Evolutionary conservation across 2,797 vertebrate genomes (phyloP).

Genomic region (Glyptemys insculpta): DNA sequence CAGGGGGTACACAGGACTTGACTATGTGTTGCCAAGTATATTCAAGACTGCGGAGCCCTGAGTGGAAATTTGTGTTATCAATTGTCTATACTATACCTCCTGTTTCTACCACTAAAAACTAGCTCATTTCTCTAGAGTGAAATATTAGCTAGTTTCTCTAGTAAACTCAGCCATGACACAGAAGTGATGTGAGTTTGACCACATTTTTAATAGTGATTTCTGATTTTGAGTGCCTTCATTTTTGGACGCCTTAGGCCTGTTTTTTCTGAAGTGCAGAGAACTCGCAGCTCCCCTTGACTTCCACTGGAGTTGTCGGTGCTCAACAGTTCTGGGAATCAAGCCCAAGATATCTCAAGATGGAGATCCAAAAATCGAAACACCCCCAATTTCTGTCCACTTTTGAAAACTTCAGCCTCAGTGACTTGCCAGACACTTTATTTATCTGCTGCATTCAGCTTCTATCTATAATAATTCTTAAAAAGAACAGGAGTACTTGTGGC

Average conservation of each 20-base stretch:
- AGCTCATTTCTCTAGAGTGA: background rate
- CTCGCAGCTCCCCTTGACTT: background rate
- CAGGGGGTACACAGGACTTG: background rate
- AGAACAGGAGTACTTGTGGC: too few species aligned
- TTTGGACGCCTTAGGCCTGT: background rate
- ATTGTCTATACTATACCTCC: background rate
- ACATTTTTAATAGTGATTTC: background rate
- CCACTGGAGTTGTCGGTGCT: background rate
- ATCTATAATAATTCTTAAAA: background rate
- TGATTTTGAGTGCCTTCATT: background rate
- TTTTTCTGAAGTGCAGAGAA: background rate
- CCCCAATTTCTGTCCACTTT: background rate
- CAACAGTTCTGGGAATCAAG: background rate
- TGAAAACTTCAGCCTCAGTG: background rate
- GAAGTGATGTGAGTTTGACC: background rate
- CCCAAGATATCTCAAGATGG: fast-evolving
- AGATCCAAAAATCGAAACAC: background rate
- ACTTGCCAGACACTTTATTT: background rate
- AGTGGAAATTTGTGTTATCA: background rate
- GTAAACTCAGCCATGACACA: background rate
- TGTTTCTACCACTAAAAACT: background rate
- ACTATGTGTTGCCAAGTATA: background rate
- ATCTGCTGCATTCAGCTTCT: background rate
- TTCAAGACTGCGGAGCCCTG: background rate
- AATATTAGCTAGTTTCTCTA: background rate